Conservation (phyloP, 2,888 invertebrate species). For the Aelia acuminata region DNA sequence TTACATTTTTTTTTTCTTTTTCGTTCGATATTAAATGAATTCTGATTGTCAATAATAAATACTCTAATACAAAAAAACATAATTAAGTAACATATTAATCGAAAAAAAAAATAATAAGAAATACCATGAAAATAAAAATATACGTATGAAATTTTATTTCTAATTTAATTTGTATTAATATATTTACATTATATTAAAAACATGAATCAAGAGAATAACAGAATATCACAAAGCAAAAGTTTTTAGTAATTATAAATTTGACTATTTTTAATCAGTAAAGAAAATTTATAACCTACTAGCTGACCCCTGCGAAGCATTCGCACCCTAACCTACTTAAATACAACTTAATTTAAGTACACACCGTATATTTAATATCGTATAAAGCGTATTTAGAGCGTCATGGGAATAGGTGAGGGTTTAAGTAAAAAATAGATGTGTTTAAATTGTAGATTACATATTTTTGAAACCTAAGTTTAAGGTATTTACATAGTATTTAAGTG, state of each 20-base stretch:
- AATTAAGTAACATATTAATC: neutral
- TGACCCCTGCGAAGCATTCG: too few species aligned
- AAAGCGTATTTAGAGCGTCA: too few species aligned
- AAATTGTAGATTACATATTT: too few species aligned
- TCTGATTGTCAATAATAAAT: conserved; percentile 25
- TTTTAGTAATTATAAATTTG: neutral
- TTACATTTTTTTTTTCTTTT: neutral
- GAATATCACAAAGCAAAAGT: neutral
- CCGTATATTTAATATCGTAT: too few species aligned
- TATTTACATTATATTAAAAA: neutral
- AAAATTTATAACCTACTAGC: too few species aligned
- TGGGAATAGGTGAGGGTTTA: too few species aligned
- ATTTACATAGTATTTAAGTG: too few species aligned
- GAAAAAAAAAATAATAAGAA: neutral
- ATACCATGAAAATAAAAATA: too few species aligned
- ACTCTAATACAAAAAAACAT: neutral
- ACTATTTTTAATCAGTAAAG: neutral
- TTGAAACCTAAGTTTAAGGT: too few species aligned
- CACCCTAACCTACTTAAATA: too few species aligned
- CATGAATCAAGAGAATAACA: neutral
- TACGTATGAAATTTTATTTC: neutral
- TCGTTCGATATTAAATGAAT: neutral
- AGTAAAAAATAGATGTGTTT: too few species aligned
- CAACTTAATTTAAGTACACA: too few species aligned
- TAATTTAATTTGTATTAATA: neutral